These are phyloP conservation scores for Acrobeloides nanus DNA, from an alignment of 2,888 invertebrate species.

Conservation along the genomic window DNA sequence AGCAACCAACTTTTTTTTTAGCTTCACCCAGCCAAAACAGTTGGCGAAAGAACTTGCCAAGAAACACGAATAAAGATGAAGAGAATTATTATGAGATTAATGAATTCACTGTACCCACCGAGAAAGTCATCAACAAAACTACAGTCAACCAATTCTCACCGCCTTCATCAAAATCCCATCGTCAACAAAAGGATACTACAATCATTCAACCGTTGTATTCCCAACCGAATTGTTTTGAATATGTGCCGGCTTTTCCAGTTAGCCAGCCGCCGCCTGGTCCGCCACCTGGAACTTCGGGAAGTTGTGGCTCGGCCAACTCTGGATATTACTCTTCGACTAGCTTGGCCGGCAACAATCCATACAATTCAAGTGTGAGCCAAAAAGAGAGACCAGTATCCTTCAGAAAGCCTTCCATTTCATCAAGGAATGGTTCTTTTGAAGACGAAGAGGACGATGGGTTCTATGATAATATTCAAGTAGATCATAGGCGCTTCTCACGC, in stretches of 20 bases:
- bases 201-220: background rate
- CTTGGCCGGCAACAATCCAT: background rate
- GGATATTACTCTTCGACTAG: background rate
- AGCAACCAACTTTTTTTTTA: background rate
- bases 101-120: no score
- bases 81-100: conserved; percentile 1
- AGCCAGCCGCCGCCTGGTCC: conserved; percentile 6
- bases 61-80: background rate
- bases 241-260: conserved; percentile 1
- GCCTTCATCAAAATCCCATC: no score
- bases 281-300: no score
- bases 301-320: background rate
- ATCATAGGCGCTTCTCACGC: conserved; percentile 36
- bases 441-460: no score
- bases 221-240: background rate
- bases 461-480: conserved; percentile 10
- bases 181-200: no score
- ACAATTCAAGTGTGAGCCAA: background rate
- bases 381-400: background rate
- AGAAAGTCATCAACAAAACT: no score
- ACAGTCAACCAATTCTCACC: no score
- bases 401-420: background rate
- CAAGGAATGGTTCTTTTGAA: background rate
- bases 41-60: conserved; percentile 8
- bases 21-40: background rate